Percentiles rank a stretch among this genome's conserved stretches.
phyloP scores from a whole-genome alignment of 30 jellyfish, hydroid and myxozoan genomes.

The Pelagia noctiluca region DNA sequence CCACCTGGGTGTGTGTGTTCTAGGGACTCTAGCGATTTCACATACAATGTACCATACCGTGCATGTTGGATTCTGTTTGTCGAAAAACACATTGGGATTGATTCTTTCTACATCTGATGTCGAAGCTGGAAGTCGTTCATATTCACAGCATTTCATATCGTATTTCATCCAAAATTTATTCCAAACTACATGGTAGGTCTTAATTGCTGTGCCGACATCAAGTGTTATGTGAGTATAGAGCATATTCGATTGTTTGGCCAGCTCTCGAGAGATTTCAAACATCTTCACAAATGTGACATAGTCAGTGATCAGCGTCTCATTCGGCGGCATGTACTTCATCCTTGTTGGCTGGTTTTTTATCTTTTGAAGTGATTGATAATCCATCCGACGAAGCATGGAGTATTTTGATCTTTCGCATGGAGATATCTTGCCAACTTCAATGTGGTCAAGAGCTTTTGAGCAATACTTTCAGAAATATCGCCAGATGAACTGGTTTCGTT shows the following conservation, averaged over 20 bases:
- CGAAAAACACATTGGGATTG: slow-evolving; percentile 14
- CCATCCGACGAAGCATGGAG: slow-evolving; percentile 6
- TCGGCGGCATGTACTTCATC: slow-evolving; percentile 41
- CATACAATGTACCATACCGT: slow-evolving; percentile 22
- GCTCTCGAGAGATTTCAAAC: neutral
- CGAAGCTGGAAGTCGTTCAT: slow-evolving; percentile 3
- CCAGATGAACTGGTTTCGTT: neutral
- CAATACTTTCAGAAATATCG: neutral
- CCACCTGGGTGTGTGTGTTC: slow-evolving; percentile 27
- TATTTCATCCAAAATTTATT: slow-evolving; percentile 29
- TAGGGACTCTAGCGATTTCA: slow-evolving; percentile 11
- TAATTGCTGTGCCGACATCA: slow-evolving; percentile 61
- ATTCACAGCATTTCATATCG: neutral
- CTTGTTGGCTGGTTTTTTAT: slow-evolving; percentile 18
- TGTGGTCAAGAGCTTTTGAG: neutral
- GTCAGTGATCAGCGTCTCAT: slow-evolving; percentile 14
- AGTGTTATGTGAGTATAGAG: slow-evolving; percentile 42
- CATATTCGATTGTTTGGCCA: slow-evolving; percentile 27
- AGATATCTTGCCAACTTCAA: slow-evolving; percentile 4
- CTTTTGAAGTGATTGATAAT: neutral
- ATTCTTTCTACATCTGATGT: slow-evolving; percentile 10
- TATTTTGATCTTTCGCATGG: neutral
- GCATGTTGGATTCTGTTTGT: slow-evolving; percentile 2
- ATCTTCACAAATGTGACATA: neutral
- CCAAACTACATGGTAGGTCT: slow-evolving; percentile 51